Conservation (phyloP, 2,888 invertebrate species). For the Eueremaeus valkanovi region DNA sequence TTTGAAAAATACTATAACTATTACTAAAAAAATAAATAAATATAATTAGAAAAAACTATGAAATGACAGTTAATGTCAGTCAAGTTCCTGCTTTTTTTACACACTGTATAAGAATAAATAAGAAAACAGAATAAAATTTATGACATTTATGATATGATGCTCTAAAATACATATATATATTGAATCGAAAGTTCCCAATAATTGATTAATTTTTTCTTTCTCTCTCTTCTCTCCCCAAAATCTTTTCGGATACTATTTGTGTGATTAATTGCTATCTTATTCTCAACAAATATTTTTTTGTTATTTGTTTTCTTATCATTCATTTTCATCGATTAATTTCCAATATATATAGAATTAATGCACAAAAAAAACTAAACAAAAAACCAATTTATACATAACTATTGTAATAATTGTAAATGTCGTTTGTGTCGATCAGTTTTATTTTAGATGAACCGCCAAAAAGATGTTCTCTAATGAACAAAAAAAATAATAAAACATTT, state of each 20-base stretch:
- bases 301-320: slow-evolving; percentile 5
- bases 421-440: slow-evolving; percentile 29
- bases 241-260: neutral
- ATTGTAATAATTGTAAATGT: slow-evolving; percentile 34
- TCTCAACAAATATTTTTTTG: neutral
- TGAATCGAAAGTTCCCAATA: slow-evolving; percentile 21
- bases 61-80: slow-evolving; percentile 1
- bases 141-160: slow-evolving; percentile 18
- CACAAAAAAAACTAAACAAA: neutral
- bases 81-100: slow-evolving; percentile 32
- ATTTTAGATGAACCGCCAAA: slow-evolving; percentile 35
- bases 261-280: slow-evolving; percentile 11
- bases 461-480: slow-evolving; percentile 32
- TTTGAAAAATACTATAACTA: neutral
- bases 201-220: neutral
- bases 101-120: neutral
- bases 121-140: neutral
- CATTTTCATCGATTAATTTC: neutral
- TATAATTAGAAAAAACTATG: slow-evolving; percentile 16
- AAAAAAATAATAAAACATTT: slow-evolving; percentile 9
- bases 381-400: slow-evolving; percentile 1
- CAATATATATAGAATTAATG: slow-evolving; percentile 2
- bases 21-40: neutral
- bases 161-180: slow-evolving; percentile 20
- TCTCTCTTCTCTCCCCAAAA: neutral